Conservation (phyloP, 2,113 vertebrate species). For the Cottus gobio region DNA sequence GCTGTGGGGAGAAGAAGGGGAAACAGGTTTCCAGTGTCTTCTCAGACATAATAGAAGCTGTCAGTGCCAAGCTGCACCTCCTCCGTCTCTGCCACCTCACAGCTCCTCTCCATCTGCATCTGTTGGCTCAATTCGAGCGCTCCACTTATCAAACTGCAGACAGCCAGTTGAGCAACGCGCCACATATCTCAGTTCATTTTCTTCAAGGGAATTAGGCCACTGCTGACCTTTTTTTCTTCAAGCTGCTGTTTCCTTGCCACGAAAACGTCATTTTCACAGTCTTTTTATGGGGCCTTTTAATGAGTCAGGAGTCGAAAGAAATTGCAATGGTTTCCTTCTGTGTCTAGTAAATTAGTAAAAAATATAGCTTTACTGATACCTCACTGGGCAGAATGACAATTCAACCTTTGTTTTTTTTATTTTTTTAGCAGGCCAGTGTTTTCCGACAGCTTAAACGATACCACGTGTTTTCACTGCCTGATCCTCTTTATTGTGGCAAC, state of each 20-base stretch:
- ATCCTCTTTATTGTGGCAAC: constrained; percentile 51
- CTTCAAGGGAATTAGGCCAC: neutral
- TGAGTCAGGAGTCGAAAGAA: constrained; percentile 47
- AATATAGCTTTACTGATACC: constrained; percentile 58
- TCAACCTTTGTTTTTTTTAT: constrained; percentile 34
- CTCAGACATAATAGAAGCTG: constrained; percentile 41
- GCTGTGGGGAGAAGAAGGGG: neutral
- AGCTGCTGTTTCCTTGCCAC: constrained; percentile 20
- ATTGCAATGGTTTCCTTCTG: constrained; percentile 55
- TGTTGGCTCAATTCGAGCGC: constrained; percentile 9
- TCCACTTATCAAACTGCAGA: constrained; percentile 29
- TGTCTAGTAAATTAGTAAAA: constrained; percentile 58
- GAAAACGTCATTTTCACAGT: constrained; percentile 42
- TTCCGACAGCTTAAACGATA: constrained; percentile 44
- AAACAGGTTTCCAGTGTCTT: constrained; percentile 39
- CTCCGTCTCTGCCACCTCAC: constrained; percentile 54
- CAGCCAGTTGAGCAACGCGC: constrained; percentile 9
- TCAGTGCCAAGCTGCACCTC: constrained; percentile 37
- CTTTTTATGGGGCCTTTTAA: constrained; percentile 50
- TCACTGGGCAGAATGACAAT: constrained; percentile 58
- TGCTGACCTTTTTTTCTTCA: constrained; percentile 13
- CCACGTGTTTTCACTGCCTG: constrained; percentile 40
- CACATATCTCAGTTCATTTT: constrained; percentile 15
- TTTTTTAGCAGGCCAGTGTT: constrained; percentile 45
- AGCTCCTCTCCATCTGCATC: constrained; percentile 4